phyloP scores from a whole-genome alignment of 2,113 vertebrate genomes.

The Acrocephalus arundinaceus region DNA sequence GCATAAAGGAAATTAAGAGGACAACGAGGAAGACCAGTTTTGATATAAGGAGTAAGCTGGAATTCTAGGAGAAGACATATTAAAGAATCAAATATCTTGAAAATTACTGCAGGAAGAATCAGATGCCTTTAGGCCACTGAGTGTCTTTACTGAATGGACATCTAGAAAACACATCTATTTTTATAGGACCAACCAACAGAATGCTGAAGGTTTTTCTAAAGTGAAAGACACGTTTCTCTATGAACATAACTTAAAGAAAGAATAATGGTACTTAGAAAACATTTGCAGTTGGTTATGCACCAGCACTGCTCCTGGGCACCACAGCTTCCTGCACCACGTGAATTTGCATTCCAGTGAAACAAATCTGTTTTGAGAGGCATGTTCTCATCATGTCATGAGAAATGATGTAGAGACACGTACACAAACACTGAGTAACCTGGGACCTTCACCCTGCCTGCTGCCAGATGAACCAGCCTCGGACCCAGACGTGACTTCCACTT shows the following conservation, averaged over 20 bases:
- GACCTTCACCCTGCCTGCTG: background rate
- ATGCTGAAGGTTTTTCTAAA: background rate
- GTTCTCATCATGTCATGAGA: background rate
- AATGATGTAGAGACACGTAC: background rate
- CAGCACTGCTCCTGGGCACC: background rate
- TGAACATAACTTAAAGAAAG: background rate
- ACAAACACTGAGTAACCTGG: background rate
- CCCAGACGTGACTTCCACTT: accelerated
- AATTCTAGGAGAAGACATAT: background rate
- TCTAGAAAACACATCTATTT: background rate
- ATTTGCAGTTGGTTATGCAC: background rate
- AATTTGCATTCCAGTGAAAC: background rate
- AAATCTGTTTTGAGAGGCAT: background rate
- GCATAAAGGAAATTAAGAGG: constrained; percentile 21
- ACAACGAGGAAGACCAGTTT: background rate
- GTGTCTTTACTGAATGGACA: background rate
- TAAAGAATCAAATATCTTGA: constrained; percentile 11
- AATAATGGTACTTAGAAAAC: background rate
- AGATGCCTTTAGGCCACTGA: constrained; percentile 35
- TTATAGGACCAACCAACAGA: background rate
- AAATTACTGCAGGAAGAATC: constrained; percentile 36
- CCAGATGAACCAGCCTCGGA: background rate
- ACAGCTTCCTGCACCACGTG: background rate
- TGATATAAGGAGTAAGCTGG: background rate
- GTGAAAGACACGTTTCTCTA: background rate